A percentile compares a stretch with the other conserved stretches of the same genome.
Evolutionary conservation across 2,113 vertebrate species (phyloP).

Genomic region (Campylomormyrus tamandua): DNA sequence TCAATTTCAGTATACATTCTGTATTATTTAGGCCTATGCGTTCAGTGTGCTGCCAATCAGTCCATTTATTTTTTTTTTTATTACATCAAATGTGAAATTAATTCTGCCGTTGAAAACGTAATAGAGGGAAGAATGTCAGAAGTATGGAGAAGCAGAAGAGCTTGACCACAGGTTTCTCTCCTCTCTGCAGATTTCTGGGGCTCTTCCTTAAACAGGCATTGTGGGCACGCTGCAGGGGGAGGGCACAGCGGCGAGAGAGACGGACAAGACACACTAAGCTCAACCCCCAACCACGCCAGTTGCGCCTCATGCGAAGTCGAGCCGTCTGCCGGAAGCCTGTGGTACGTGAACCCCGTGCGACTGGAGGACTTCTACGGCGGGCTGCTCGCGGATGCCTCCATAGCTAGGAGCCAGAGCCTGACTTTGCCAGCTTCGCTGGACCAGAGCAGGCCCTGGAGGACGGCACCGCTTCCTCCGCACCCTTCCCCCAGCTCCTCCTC

Average conservation of each 20-base stretch:
- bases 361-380: constrained; percentile 65
- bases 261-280: constrained; percentile 27
- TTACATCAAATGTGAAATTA: not conserved
- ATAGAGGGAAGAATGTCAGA: not conserved
- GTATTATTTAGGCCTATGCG: not conserved
- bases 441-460: constrained; percentile 52
- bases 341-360: constrained; percentile 82
- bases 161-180: not conserved
- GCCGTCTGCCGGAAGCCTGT: constrained; percentile 62
- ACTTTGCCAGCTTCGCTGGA: constrained; percentile 33
- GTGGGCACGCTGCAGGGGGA: constrained; percentile 21
- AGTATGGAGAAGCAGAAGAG: not conserved
- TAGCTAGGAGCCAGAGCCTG: constrained; percentile 45
- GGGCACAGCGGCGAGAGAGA: constrained; percentile 28
- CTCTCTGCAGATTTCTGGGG: constrained; percentile 79
- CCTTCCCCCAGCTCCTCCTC: constrained; percentile 6
- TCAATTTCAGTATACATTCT: not conserved
- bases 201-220: constrained; percentile 63
- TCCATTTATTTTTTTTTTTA: not conserved
- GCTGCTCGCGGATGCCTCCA: constrained; percentile 36
- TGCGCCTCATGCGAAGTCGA: constrained; percentile 68
- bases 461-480: constrained; percentile 65
- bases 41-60: not conserved
- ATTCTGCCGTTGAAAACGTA: not conserved
- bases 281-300: constrained; percentile 24